Base-by-base conservation (phyloP, 2,797 vertebrate species). In the Gymnodraco acuticeps region DNA sequence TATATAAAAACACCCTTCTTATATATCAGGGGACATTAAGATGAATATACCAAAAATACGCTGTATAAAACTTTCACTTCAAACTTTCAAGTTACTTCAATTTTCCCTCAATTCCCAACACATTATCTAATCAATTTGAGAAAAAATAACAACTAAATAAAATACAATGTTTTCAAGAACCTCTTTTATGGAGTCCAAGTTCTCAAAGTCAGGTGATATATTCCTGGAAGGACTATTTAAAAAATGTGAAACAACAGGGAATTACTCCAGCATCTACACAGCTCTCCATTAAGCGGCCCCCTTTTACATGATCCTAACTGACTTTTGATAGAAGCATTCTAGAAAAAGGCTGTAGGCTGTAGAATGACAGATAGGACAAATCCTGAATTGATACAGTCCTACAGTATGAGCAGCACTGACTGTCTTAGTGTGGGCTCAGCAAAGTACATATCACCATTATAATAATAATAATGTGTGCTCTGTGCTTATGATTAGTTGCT, bases 401-500 rank as follows among this genome's bases (percentile, higher is more conserved):
- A 23, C 20, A 20, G 20, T 20, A 20, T 73, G 82, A 85, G 47
- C 72, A 64, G 61, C 48, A 10, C 64, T 59, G 68, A 78, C 78
- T 14, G 42, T 55, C 47, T 27, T 11, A 5, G 20, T 56, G 67
- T 79, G 65, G n/a, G n/a, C 71, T 77, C 71, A 79, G 51, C 68
- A 72, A 73, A 45, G 7, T 47, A 69, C 79, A 84, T 84, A 85
- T 85, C 85, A 68, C 83, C 70, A 84, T 89, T 84, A 89, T 47
- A 80, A 78, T 76, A 81, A 78, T 76, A 81, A 82, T 58, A 89
- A 88, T 85, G 80, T 76, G 73, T 72, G 82, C 75, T 82, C 84
- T 87, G 82, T 88, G 87, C 82, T 84, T 78, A 77, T 80, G 76
- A 86, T 88, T 81, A 82, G 75, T 48, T 78, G 41, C 79, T 78